These are phyloP conservation scores for Vanessa tameamea DNA, from an alignment of 1,140 invertebrate species.

Conservation along the genomic window DNA sequence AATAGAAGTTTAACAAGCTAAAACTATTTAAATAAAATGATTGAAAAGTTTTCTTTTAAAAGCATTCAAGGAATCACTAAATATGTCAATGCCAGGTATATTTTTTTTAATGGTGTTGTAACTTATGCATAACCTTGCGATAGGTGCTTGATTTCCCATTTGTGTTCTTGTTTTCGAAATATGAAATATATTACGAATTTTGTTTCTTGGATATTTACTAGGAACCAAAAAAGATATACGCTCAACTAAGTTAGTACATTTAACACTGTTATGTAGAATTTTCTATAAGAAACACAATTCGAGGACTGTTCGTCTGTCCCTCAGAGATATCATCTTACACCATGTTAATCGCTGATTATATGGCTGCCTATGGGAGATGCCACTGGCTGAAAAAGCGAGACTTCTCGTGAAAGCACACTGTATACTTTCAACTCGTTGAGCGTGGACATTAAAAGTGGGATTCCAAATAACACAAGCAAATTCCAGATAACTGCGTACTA, in stretches of 20 bases:
- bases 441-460: no score
- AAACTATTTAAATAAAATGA: no score
- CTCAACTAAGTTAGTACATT: background rate
- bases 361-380: constrained; percentile 11
- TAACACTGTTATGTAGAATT: background rate
- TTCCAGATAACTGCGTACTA: no score
- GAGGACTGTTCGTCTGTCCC: background rate
- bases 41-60: no score
- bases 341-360: background rate
- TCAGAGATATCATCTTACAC: constrained; percentile 2
- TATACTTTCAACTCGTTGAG: constrained; percentile 5
- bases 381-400: background rate
- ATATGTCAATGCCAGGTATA: no score
- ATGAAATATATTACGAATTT: background rate
- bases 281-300: constrained; percentile 6
- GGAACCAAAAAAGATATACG: background rate
- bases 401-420: constrained; percentile 7
- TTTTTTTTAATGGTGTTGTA: no score
- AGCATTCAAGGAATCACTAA: no score
- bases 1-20: no score
- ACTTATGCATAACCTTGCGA: background rate
- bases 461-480: no score
- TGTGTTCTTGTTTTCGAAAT: background rate
- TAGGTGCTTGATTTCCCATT: background rate
- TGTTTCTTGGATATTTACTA: background rate